Conservation (phyloP, 2,888 invertebrate genomes). For the Ariolimax columbianus region DNA sequence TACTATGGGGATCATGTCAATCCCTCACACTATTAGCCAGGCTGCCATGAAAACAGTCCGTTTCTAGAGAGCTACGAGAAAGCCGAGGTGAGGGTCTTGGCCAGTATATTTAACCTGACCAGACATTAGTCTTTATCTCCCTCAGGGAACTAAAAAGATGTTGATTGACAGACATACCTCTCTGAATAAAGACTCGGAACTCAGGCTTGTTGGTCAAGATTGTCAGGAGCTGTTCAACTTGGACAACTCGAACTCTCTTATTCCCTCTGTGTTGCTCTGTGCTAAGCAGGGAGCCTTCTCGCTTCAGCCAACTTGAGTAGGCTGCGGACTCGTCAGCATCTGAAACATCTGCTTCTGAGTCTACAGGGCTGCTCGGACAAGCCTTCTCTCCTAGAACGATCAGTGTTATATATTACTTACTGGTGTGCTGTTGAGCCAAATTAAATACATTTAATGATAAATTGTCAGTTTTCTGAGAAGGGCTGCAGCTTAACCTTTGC, state of each 20-base stretch:
- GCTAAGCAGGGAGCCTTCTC: slow-evolving; percentile 15
- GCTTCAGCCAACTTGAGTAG: slow-evolving; percentile 37
- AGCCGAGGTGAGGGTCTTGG: too few species aligned
- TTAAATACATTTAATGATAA: too few species aligned
- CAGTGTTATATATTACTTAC: neutral
- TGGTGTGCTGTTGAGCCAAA: too few species aligned
- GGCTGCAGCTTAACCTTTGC: too few species aligned
- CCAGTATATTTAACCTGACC: too few species aligned
- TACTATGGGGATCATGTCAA: too few species aligned
- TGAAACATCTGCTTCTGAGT: slow-evolving; percentile 42
- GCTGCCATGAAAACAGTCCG: too few species aligned
- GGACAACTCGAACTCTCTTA: slow-evolving; percentile 36
- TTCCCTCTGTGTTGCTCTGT: slow-evolving; percentile 25
- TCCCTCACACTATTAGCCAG: too few species aligned
- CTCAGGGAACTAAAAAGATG: too few species aligned
- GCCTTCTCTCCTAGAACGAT: slow-evolving; percentile 39
- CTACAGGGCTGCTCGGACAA: slow-evolving; percentile 42
- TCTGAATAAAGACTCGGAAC: slow-evolving; percentile 35
- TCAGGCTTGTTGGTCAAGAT: slow-evolving; percentile 40
- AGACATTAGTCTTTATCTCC: too few species aligned
- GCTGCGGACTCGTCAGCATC: slow-evolving; percentile 40
- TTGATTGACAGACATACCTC: slow-evolving; percentile 21
- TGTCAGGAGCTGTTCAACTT: slow-evolving; percentile 30
- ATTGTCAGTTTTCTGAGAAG: too few species aligned
- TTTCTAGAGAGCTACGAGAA: too few species aligned